Evolutionary conservation across 2,113 vertebrate species (phyloP).

Genomic region (Lepus europaeus): DNA sequence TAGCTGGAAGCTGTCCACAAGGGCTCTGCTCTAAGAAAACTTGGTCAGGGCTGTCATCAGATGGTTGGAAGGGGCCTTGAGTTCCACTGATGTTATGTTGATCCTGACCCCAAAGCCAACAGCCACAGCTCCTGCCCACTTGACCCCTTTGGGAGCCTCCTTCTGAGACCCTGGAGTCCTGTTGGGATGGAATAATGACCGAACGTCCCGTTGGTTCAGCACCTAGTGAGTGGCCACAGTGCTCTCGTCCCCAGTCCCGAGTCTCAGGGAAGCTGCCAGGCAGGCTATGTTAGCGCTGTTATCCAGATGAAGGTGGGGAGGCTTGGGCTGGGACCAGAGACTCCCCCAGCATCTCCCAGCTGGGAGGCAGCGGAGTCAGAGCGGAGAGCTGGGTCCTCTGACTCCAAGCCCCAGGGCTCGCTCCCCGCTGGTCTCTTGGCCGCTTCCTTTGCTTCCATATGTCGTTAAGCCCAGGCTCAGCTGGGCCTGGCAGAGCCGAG

Average conservation of each 20-base stretch:
- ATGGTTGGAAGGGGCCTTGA: neutral
- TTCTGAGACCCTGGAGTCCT: neutral
- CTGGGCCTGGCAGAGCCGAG: constrained; percentile 51
- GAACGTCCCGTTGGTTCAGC: neutral
- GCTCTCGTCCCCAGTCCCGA: neutral
- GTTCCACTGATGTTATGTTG: neutral
- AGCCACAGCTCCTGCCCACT: neutral
- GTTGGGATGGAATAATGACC: neutral
- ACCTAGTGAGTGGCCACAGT: neutral
- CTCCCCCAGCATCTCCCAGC: constrained; percentile 5
- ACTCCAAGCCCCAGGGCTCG: constrained; percentile 42
- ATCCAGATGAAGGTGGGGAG: neutral
- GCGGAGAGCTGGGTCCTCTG: constrained; percentile 23
- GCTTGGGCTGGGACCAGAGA: neutral
- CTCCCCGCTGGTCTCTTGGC: constrained; percentile 67
- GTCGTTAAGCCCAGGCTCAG: constrained; percentile 65
- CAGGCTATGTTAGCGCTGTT: neutral
- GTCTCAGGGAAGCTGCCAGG: neutral
- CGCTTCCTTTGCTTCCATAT: constrained; percentile 70
- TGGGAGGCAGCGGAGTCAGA: neutral
- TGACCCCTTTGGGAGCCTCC: neutral
- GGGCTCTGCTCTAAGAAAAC: constrained; percentile 26
- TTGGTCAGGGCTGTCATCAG: neutral
- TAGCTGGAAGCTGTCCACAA: neutral
- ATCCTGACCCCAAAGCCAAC: neutral